Evolutionary conservation across 2,113 vertebrate species (phyloP).

Genomic region (Petroica traversi): DNA sequence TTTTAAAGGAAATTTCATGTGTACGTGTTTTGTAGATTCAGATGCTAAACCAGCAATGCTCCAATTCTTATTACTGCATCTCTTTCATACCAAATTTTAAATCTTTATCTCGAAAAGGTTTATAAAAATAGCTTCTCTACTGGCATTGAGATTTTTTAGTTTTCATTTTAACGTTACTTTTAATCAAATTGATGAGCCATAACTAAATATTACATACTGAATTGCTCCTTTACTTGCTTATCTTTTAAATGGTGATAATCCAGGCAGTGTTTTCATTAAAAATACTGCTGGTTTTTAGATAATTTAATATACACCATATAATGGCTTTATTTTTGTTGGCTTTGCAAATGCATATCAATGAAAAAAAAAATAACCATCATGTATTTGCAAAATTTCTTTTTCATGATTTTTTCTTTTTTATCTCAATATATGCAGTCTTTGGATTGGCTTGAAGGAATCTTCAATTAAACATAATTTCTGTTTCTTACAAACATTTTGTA

Average conservation of each 20-base stretch:
- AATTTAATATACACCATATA: neutral
- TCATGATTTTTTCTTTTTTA: neutral
- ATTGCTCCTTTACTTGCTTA: neutral
- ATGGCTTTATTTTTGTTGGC: neutral
- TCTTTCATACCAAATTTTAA: neutral
- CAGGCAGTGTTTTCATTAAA: neutral
- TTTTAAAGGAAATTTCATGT: neutral
- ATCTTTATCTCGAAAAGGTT: neutral
- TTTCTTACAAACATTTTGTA: neutral
- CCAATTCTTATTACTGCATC: neutral
- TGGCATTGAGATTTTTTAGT: neutral
- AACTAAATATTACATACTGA: neutral
- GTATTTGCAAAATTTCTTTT: neutral
- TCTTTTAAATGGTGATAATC: neutral
- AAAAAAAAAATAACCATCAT: neutral
- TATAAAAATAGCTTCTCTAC: neutral
- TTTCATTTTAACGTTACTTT: neutral
- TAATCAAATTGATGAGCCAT: slow-evolving; percentile 10
- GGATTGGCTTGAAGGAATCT: neutral
- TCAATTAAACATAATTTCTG: neutral
- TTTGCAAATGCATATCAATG: neutral
- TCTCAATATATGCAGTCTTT: neutral
- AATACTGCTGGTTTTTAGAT: neutral
- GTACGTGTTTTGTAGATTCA: neutral
- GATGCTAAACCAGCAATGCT: neutral